phyloP scores from a whole-genome alignment of 2,113 vertebrate species.

The Taxidea taxus region DNA sequence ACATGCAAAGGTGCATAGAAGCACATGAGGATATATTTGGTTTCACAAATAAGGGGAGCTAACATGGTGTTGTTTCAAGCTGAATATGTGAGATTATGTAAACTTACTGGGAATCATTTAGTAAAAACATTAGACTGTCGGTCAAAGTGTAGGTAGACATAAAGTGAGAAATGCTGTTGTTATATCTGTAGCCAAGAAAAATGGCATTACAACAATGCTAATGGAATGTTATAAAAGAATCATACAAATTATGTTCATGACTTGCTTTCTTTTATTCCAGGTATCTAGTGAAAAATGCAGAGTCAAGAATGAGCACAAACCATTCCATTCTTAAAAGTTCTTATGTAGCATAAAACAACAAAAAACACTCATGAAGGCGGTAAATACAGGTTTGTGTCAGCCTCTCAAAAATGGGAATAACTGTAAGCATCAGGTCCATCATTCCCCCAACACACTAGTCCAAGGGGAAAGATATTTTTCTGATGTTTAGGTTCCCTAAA shows the following conservation, averaged over 20 bases:
- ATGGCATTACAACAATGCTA: not conserved
- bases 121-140: not conserved
- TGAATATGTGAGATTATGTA: not conserved
- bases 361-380: not conserved
- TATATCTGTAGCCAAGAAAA: not conserved
- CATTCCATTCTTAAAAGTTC: not conserved
- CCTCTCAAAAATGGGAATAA: not conserved
- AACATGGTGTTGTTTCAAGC: not conserved
- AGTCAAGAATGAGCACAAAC: not conserved
- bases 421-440: not conserved
- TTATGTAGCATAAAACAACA: not conserved
- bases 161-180: not conserved
- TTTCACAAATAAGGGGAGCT: not conserved
- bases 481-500: not conserved
- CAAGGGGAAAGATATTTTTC: not conserved
- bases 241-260: not conserved
- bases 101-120: not conserved
- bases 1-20: not conserved
- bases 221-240: not conserved
- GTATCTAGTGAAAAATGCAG: not conserved
- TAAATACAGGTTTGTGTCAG: not conserved
- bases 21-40: not conserved
- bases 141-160: not conserved
- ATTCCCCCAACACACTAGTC: not conserved
- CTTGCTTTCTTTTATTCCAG: not conserved